Evolutionary conservation across 2,888 invertebrate genomes (phyloP).

Genomic region (Theodoxus fluviatilis): DNA sequence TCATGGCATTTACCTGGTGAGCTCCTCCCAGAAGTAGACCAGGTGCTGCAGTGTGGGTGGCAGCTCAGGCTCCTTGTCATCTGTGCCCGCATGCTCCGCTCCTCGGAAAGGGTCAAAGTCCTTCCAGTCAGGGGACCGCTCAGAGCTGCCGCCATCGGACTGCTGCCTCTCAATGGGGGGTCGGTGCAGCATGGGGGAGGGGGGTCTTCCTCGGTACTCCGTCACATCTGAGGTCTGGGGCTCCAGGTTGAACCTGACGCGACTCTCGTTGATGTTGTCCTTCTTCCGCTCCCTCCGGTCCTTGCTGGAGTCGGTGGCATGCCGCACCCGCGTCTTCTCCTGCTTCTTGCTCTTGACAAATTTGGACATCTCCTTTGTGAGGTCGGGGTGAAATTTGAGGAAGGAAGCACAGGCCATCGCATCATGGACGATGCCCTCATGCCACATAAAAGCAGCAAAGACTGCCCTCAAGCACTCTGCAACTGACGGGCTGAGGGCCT

Average conservation of each 20-base stretch:
- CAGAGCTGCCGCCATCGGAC: conserved; percentile 41
- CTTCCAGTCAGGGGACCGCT: conserved; percentile 30
- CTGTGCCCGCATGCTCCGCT: conserved; percentile 7
- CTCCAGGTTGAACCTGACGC: conserved; percentile 53
- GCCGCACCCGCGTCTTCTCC: conserved; percentile 42
- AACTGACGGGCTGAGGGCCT: conserved; percentile 88
- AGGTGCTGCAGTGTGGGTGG: conserved; percentile 88
- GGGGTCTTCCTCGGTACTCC: conserved; percentile 13
- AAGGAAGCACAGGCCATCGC: conserved; percentile 98
- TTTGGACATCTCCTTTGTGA: conserved; percentile 60
- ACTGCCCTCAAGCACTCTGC: conserved; percentile 92
- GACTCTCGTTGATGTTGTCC: conserved; percentile 53
- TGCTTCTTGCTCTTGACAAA: conserved; percentile 46
- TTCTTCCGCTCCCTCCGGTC: conserved; percentile 39
- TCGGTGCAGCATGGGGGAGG: background rate
- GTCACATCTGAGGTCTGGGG: conserved; percentile 38
- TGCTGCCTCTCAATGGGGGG: conserved; percentile 41
- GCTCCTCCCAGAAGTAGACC: conserved; percentile 88
- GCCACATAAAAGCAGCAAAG: conserved; percentile 96
- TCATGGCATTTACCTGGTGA: no score
- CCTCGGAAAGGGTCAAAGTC: conserved; percentile 22
- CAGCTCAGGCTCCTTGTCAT: conserved; percentile 66
- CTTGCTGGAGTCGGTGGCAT: conserved; percentile 55
- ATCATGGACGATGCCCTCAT: conserved; percentile 95
- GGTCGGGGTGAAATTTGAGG: conserved; percentile 77